Conservation (phyloP, 2,888 invertebrate genomes). For the Psylliodes chrysocephalus region DNA sequence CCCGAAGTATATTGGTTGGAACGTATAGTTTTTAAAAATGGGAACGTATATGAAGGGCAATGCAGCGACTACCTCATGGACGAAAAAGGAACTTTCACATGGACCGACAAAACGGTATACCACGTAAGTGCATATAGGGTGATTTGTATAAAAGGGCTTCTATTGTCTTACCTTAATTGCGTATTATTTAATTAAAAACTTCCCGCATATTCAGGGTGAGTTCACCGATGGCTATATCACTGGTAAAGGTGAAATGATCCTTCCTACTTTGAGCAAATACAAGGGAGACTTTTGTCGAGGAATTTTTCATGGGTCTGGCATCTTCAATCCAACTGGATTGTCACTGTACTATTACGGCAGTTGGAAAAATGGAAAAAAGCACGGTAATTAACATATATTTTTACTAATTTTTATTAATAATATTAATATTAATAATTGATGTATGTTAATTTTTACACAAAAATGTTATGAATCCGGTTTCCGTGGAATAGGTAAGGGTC, state of each 20-base stretch:
- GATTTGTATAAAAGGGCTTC: too few relatives aligned
- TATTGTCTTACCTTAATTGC: too few relatives aligned
- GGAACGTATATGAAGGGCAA: slow-evolving; percentile 69
- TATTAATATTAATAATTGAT: too few relatives aligned
- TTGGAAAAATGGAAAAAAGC: slow-evolving; percentile 61
- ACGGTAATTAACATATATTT: slow-evolving; percentile 58
- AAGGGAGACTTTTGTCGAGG: slow-evolving; percentile 70
- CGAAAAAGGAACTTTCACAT: slow-evolving; percentile 69
- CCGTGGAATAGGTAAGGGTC: slow-evolving; percentile 61
- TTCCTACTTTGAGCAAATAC: slow-evolving; percentile 70
- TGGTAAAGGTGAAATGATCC: slow-evolving; percentile 68
- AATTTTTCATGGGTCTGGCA: slow-evolving; percentile 65
- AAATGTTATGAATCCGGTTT: too few relatives aligned
- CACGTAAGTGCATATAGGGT: too few relatives aligned
- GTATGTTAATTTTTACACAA: too few relatives aligned
- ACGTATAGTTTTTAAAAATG: slow-evolving; percentile 69
- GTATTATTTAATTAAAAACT: background rate
- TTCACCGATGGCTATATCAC: slow-evolving; percentile 68
- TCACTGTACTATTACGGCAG: slow-evolving; percentile 60
- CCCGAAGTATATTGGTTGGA: too few relatives aligned
- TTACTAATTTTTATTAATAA: background rate
- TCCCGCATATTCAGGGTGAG: slow-evolving; percentile 64
- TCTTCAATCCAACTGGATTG: slow-evolving; percentile 50
- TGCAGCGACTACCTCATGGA: slow-evolving; percentile 69
- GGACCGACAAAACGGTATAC: slow-evolving; percentile 70